phyloP scores from a whole-genome alignment of 1,140 invertebrate species.

The Heliconius congener region DNA sequence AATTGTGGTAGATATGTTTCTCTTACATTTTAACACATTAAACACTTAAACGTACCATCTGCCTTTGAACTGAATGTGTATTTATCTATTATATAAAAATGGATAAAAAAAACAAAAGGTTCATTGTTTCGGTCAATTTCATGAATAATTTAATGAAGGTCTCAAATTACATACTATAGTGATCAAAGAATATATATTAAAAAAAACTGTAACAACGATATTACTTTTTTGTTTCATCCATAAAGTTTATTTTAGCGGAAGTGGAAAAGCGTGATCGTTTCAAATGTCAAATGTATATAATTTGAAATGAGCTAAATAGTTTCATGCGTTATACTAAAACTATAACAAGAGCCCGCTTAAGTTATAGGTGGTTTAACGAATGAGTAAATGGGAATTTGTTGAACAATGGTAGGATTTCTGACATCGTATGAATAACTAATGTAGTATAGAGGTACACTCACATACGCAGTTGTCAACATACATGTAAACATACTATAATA shows the following conservation, averaged over 20 bases:
- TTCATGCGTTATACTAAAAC: conserved; percentile 27
- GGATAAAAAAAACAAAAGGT: background rate
- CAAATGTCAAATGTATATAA: background rate
- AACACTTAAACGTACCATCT: too few species aligned
- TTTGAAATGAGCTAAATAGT: background rate
- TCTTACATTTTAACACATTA: too few species aligned
- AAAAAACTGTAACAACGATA: background rate
- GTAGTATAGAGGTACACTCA: conserved; percentile 13
- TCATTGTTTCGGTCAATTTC: background rate
- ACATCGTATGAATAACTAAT: conserved; percentile 45
- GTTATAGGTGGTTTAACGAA: conserved; percentile 29
- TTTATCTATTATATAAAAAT: background rate
- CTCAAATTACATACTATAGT: background rate
- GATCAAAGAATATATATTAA: background rate
- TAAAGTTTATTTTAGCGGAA: background rate
- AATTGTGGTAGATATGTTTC: too few species aligned
- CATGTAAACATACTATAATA: conserved; percentile 15
- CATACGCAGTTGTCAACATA: conserved; percentile 17
- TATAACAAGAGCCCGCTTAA: conserved; percentile 42
- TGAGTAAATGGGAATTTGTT: conserved; percentile 37
- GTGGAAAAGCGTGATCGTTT: background rate
- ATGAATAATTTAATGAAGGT: background rate
- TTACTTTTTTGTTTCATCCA: background rate
- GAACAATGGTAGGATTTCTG: conserved; percentile 46
- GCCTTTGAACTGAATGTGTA: too few species aligned